Evolutionary conservation across 1,140 invertebrate species (phyloP).

Genomic region (Drosophila sproati): DNA sequence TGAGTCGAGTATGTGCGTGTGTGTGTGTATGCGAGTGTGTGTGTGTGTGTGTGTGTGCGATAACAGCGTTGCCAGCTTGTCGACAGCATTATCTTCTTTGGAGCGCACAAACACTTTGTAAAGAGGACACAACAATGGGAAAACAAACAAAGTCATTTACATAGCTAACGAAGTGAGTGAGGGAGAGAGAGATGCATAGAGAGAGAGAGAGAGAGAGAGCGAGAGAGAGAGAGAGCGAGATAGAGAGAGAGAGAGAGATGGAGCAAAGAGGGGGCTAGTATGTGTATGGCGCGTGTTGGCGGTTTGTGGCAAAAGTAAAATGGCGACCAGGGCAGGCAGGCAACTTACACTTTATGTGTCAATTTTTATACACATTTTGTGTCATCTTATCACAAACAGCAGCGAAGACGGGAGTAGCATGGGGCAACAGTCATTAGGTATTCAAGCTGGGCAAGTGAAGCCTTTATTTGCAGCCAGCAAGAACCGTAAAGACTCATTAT

Average conservation of each 20-base stretch:
- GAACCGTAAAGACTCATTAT: conserved; percentile 15
- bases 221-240: background rate
- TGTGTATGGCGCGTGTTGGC: conserved; percentile 54
- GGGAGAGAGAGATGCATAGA: conserved; percentile 23
- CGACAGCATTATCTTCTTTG: conserved; percentile 54
- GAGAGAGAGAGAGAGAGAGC: background rate
- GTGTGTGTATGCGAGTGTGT: conserved; percentile 11
- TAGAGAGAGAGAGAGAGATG: conserved; percentile 4
- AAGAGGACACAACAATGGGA: conserved; percentile 54
- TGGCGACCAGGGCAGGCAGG: conserved; percentile 51
- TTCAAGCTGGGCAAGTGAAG: conserved; percentile 47
- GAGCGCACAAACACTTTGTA: conserved; percentile 32
- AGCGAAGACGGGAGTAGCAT: background rate
- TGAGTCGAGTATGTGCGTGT: conserved; percentile 35
- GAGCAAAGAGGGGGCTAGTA: conserved; percentile 5
- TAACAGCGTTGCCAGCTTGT: conserved; percentile 73
- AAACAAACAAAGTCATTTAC: conserved; percentile 80
- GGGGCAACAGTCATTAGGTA: conserved; percentile 39
- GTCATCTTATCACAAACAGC: conserved; percentile 46
- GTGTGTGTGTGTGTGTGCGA: conserved; percentile 27
- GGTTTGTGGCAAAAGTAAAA: conserved; percentile 64
- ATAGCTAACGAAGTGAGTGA: conserved; percentile 78
- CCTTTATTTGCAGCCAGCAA: conserved; percentile 22
- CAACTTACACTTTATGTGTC: conserved; percentile 64
- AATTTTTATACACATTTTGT: conserved; percentile 56